phyloP scores from a whole-genome alignment of 2,113 vertebrate species.

The Heliornis fulica region DNA sequence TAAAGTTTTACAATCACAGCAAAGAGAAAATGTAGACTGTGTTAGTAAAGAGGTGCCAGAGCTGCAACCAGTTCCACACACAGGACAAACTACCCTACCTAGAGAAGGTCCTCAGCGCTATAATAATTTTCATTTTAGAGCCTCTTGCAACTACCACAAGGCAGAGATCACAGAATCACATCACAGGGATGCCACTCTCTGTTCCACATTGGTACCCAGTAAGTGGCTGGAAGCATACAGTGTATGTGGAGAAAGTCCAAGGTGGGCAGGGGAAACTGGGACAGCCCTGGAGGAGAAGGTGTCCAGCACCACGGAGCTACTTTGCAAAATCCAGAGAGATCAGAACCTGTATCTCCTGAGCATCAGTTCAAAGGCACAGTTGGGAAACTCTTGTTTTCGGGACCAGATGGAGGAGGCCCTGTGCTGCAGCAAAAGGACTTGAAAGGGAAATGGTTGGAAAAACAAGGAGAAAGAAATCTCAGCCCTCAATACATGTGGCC shows the following conservation, averaged over 20 bases:
- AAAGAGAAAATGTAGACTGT: neutral
- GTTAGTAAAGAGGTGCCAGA: neutral
- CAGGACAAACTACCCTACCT: neutral
- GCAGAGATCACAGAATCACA: too few species aligned
- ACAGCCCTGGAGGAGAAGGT: neutral
- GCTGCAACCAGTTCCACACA: neutral
- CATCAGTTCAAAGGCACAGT: neutral
- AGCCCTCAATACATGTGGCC: rapidly evolving
- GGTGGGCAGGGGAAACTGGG: neutral
- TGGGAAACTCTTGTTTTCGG: neutral
- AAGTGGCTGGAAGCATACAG: neutral
- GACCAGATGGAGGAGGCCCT: neutral
- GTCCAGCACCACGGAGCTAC: neutral
- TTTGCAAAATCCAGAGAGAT: neutral
- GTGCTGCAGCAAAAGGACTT: neutral
- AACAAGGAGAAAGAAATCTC: neutral
- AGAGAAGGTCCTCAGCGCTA: neutral
- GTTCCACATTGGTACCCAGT: neutral
- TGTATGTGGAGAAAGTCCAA: neutral
- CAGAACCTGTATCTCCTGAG: neutral
- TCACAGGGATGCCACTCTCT: neutral
- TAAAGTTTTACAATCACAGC: neutral
- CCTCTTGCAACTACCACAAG: neutral
- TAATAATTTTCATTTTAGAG: neutral
- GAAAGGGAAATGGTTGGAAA: neutral